Evolutionary conservation across 2,797 vertebrate species (phyloP).

Genomic region (Myotis myotis): DNA sequence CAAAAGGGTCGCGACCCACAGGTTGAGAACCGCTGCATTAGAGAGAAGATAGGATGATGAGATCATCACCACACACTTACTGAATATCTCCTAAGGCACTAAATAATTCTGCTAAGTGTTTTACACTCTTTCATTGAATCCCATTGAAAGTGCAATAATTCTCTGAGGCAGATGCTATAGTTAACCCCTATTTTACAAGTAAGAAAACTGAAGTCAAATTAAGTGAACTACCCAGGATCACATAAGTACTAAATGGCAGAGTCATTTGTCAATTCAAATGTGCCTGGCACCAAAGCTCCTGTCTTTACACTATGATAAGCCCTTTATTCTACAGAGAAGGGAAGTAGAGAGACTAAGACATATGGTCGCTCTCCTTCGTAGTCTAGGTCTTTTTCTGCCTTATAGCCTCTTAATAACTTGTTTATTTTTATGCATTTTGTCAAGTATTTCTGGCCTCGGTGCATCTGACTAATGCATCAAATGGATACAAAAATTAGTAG

Average conservation of each 20-base stretch:
- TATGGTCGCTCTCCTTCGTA: not conserved
- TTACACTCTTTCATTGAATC: not conserved
- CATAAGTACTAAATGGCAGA: not conserved
- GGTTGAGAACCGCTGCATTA: not conserved
- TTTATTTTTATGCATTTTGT: not conserved
- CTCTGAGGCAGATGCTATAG: not conserved
- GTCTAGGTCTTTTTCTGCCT: not conserved
- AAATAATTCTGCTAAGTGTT: not conserved
- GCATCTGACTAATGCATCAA: not conserved
- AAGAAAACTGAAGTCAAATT: not conserved
- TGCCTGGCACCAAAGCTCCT: not conserved
- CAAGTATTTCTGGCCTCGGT: constrained; percentile 2
- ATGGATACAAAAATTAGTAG: not conserved
- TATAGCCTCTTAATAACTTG: not conserved
- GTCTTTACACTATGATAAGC: not conserved
- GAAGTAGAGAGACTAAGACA: not conserved
- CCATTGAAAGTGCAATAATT: not conserved
- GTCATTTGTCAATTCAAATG: not conserved
- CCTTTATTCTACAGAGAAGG: not conserved
- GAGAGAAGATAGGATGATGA: not conserved
- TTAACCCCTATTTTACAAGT: not conserved
- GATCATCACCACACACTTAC: not conserved
- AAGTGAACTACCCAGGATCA: not conserved
- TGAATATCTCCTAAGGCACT: not conserved
- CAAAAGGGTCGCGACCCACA: too few species aligned